A percentile compares a stretch with the other conserved stretches of the same genome.
phyloP scores from a whole-genome alignment of 2,888 invertebrate species.

The Caenorhabditis sp. region DNA sequence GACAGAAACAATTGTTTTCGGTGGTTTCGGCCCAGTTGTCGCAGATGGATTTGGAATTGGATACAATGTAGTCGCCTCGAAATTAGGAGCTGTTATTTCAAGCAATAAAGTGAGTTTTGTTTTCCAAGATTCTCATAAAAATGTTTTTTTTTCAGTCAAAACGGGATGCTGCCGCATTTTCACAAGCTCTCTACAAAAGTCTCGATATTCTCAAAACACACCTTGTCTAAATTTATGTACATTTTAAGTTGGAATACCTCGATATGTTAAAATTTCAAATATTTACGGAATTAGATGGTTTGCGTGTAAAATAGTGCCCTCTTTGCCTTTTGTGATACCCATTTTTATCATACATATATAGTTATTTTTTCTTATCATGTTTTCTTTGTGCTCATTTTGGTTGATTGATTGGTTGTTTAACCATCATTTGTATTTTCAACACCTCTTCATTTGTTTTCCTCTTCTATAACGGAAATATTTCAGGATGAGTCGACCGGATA shows the following conservation, averaged over 20 bases:
- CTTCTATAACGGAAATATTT: neutral
- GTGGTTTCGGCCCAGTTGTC: conserved; percentile 89
- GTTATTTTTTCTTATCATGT: neutral
- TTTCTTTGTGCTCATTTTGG: neutral
- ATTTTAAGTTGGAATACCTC: too few species aligned
- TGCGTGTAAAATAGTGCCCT: too few species aligned
- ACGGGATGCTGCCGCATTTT: conserved; percentile 54
- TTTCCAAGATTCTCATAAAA: conserved; percentile 1
- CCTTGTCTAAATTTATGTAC: neutral
- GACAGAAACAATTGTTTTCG: conserved; percentile 84
- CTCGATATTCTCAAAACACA: conserved; percentile 78
- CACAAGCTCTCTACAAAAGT: conserved; percentile 72
- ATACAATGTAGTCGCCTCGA: conserved; percentile 85
- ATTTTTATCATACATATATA: neutral
- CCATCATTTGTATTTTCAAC: neutral
- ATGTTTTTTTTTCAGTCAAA: conserved; percentile 44
- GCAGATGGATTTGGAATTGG: conserved; percentile 90
- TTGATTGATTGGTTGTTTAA: neutral
- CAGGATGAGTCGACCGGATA: conserved; percentile 42
- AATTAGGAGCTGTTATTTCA: conserved; percentile 84
- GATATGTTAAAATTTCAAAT: too few species aligned
- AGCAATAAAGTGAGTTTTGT: conserved; percentile 74
- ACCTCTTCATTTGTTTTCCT: neutral
- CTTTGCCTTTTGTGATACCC: neutral
- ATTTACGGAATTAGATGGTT: too few species aligned